Evolutionary conservation across 2,888 invertebrate genomes (phyloP).

Genomic region (Caenorhabditis sp.): DNA sequence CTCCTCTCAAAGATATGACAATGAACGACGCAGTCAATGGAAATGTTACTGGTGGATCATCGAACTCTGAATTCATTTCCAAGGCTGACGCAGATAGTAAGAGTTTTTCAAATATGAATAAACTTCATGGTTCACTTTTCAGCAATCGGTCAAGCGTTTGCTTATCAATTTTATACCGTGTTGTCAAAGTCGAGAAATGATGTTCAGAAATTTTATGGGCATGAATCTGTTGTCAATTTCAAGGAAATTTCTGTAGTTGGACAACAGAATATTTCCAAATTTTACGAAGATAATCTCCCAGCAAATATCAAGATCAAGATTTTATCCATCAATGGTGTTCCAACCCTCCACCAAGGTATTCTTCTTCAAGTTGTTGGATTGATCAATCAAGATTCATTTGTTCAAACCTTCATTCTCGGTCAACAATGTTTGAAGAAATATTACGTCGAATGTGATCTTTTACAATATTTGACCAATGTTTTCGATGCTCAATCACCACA

Average conservation of each 20-base stretch:
- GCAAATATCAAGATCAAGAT: slow-evolving; percentile 36
- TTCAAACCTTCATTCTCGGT: slow-evolving; percentile 51
- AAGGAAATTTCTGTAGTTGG: slow-evolving; percentile 44
- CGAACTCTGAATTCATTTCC: background rate
- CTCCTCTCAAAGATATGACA: slow-evolving; percentile 16
- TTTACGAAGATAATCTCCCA: slow-evolving; percentile 24
- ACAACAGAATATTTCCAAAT: slow-evolving; percentile 41
- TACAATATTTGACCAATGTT: slow-evolving; percentile 21
- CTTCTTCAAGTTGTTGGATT: slow-evolving; percentile 41
- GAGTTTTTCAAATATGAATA: background rate
- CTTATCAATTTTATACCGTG: slow-evolving; percentile 40
- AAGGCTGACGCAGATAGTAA: slow-evolving; percentile 16
- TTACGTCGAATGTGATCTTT: slow-evolving; percentile 51
- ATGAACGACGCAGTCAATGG: slow-evolving; percentile 19
- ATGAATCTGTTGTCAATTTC: slow-evolving; percentile 47
- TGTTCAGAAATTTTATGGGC: slow-evolving; percentile 47
- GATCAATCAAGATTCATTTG: slow-evolving; percentile 43
- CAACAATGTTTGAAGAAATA: slow-evolving; percentile 54
- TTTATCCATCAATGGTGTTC: slow-evolving; percentile 12
- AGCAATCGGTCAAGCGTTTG: slow-evolving; percentile 44
- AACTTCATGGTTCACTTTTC: slow-evolving; percentile 10
- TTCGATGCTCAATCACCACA: background rate
- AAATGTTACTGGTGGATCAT: background rate
- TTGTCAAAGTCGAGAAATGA: slow-evolving; percentile 24
- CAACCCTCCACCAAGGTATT: slow-evolving; percentile 36